These are phyloP conservation scores for Apeira syringaria DNA, from an alignment of 2,888 invertebrate genomes.

Conservation along the genomic window DNA sequence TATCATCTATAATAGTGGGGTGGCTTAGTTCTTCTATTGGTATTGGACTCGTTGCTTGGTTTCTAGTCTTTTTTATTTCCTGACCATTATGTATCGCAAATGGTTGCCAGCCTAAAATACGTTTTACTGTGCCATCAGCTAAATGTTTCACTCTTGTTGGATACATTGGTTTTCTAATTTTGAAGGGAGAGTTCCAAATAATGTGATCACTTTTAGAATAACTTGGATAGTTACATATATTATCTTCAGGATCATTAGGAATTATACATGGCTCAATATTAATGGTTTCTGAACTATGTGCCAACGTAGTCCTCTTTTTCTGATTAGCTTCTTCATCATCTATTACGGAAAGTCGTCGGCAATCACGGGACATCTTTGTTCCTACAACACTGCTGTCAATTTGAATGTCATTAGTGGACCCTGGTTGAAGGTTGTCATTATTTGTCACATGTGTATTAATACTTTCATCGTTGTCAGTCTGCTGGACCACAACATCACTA, in stretches of 20 bases:
- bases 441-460: neutral
- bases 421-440: neutral
- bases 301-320: neutral
- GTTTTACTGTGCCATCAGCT: constrained; percentile 1
- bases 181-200: neutral
- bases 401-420: neutral
- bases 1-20: no score
- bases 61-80: neutral
- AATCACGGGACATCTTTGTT: neutral
- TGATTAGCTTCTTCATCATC: neutral
- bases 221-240: neutral
- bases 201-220: neutral
- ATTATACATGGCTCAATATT: neutral
- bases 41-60: neutral
- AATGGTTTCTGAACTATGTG: neutral
- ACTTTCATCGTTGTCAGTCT: neutral
- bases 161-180: constrained; percentile 3
- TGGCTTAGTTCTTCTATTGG: neutral
- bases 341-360: neutral
- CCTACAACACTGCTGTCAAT: neutral
- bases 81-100: neutral
- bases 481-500: neutral
- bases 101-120: neutral
- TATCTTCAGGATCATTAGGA: neutral
- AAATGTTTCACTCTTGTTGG: constrained; percentile 8